phyloP scores from a whole-genome alignment of 92 coral and sea anemone genomes.

The Epizoanthus fatuus region DNA sequence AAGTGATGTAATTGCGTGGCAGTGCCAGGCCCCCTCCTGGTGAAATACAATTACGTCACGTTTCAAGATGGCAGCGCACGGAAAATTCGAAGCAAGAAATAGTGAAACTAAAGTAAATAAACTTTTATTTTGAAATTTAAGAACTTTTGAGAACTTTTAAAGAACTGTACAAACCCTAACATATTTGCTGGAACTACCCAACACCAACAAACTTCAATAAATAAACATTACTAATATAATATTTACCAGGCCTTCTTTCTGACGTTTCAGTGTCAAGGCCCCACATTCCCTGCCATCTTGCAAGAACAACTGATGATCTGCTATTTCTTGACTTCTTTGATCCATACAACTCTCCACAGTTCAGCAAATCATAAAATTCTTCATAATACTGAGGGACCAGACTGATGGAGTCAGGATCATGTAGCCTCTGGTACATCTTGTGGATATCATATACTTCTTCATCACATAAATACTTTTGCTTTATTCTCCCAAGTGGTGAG shows the following conservation, averaged over 20 bases:
- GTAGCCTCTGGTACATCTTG: conserved; percentile 33
- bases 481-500: conserved; percentile 8
- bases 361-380: conserved; percentile 33
- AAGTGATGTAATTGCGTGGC: too few species aligned
- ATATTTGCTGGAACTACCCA: too few species aligned
- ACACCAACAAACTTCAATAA: too few species aligned
- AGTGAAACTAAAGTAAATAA: too few species aligned
- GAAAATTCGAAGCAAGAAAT: too few species aligned
- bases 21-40: too few species aligned
- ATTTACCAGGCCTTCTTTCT: conserved; percentile 47
- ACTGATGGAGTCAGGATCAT: conserved; percentile 10
- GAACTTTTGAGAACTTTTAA: neutral
- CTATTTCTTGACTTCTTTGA: conserved; percentile 37
- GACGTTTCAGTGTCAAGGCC: conserved; percentile 31
- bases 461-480: conserved; percentile 42
- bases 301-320: conserved; percentile 34
- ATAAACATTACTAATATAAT: neutral
- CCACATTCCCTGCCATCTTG: conserved; percentile 49
- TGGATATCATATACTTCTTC: conserved; percentile 36
- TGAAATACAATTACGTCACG: too few species aligned
- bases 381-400: conserved; percentile 42
- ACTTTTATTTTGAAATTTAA: neutral
- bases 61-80: too few species aligned
- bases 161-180: too few species aligned
- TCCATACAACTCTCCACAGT: conserved; percentile 46